Conservation (phyloP, 92 coral and sea anemone genomes). For the Zoanthus sansibaricus region DNA sequence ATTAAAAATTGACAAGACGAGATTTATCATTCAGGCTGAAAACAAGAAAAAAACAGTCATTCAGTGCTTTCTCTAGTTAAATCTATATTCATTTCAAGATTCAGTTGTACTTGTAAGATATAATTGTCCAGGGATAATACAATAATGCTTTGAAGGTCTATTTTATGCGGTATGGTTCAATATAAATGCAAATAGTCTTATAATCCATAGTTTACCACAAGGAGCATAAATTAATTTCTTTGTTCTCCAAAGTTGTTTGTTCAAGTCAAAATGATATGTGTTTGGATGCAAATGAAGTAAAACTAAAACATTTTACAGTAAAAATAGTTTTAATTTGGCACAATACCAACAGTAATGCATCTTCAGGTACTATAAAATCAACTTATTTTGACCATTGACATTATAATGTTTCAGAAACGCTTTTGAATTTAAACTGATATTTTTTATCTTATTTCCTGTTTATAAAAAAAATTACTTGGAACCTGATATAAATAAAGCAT, state of each 20-base stretch:
- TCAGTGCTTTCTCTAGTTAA: neutral
- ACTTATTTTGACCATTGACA: too few species aligned
- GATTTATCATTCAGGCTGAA: neutral
- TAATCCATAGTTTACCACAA: neutral
- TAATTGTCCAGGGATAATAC: neutral
- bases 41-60: neutral
- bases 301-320: neutral
- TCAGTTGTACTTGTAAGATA: neutral
- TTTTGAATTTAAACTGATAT: too few species aligned
- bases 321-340: too few species aligned
- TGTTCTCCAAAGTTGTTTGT: neutral
- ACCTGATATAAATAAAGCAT: too few species aligned
- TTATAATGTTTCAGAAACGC: too few species aligned
- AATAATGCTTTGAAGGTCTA: too few species aligned
- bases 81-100: neutral
- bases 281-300: neutral
- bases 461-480: too few species aligned
- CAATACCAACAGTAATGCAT: too few species aligned
- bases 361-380: too few species aligned
- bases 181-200: neutral
- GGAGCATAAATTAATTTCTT: neutral
- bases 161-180: neutral
- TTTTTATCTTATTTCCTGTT: too few species aligned
- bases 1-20: neutral
- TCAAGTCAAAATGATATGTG: neutral